These are phyloP conservation scores for Anastatus disparis DNA, from an alignment of 1,140 invertebrate species.

Conservation along the genomic window DNA sequence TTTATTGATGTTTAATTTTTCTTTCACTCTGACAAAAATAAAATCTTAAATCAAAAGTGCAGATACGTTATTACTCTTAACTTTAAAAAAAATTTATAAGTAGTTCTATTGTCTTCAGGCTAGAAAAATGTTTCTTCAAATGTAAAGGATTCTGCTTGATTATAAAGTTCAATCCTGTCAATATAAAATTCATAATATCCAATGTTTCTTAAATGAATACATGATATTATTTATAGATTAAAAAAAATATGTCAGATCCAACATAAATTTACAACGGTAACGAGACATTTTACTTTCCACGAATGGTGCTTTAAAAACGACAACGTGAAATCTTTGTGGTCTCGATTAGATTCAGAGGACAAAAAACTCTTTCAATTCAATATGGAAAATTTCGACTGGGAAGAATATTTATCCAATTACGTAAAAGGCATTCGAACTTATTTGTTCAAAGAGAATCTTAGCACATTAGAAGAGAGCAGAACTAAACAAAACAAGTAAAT, in stretches of 20 bases:
- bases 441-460: slow-evolving; percentile 77
- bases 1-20: too few relatives aligned
- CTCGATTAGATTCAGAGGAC: slow-evolving; percentile 70
- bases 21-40: too few relatives aligned
- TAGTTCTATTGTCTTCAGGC: too few relatives aligned
- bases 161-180: too few relatives aligned
- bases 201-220: too few relatives aligned
- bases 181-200: too few relatives aligned
- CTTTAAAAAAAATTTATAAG: too few relatives aligned
- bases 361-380: slow-evolving; percentile 75
- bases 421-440: slow-evolving; percentile 74
- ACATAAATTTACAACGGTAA: slow-evolving; percentile 75
- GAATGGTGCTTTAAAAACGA: slow-evolving; percentile 79
- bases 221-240: slow-evolving; percentile 62
- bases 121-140: too few relatives aligned
- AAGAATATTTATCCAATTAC: slow-evolving; percentile 74
- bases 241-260: slow-evolving; percentile 80
- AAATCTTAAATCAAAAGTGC: too few relatives aligned
- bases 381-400: slow-evolving; percentile 76
- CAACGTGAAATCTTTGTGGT: slow-evolving; percentile 71
- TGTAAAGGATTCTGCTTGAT: too few relatives aligned
- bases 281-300: slow-evolving; percentile 78
- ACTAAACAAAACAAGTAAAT: slow-evolving; percentile 70
- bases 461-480: slow-evolving; percentile 71
- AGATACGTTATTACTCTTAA: too few relatives aligned